Conservation (phyloP, 1,140 invertebrate genomes). For the Ceratitis capitata region DNA sequence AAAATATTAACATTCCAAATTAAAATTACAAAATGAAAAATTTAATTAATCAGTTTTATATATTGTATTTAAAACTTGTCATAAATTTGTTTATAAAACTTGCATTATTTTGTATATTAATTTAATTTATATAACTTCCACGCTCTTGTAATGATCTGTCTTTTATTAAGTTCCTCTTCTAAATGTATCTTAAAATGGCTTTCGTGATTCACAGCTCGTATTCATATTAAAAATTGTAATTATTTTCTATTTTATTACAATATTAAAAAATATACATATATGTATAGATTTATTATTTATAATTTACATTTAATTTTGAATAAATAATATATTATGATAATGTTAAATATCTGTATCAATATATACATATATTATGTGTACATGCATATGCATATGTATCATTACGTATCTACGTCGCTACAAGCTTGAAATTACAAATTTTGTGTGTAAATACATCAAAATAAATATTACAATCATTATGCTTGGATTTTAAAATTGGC, state of each 20-base stretch:
- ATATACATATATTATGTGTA: background rate
- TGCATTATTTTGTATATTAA: too few species aligned
- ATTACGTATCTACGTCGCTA: background rate
- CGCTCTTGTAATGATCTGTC: too few species aligned
- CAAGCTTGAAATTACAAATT: background rate
- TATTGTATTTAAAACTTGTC: background rate
- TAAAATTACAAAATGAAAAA: background rate
- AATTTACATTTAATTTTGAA: background rate
- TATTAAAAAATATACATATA: background rate
- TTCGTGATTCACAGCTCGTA: too few species aligned
- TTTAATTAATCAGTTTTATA: background rate
- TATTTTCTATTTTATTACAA: background rate
- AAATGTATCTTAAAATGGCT: too few species aligned
- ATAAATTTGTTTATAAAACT: too few species aligned
- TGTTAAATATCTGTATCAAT: constrained; percentile 38
- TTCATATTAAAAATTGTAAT: background rate
- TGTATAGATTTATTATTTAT: background rate
- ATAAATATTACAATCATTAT: background rate
- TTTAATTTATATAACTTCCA: too few species aligned
- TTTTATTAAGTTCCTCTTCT: too few species aligned
- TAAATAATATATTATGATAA: background rate
- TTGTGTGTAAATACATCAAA: constrained; percentile 33
- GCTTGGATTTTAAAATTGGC: background rate
- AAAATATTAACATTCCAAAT: constrained; percentile 18
- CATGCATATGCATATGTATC: background rate